Base-by-base conservation (phyloP, 2,888 invertebrate genomes). In the Bugula neritina region DNA sequence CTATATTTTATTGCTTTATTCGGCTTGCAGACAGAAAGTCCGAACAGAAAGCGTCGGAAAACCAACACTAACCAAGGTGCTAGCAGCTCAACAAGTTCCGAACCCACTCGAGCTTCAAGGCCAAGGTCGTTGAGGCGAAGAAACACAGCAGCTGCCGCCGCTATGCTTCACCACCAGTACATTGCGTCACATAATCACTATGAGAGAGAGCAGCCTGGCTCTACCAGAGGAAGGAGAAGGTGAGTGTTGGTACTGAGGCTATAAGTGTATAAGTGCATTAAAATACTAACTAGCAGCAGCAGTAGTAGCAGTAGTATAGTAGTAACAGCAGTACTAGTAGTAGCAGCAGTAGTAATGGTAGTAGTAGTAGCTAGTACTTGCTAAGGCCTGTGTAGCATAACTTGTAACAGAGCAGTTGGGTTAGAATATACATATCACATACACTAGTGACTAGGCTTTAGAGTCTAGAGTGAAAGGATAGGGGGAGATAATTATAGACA, bases 21-120 rank as follows among this genome's bases (percentile, higher is more conserved):
- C n/a, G n/a, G n/a, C 31, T 63, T 13, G 31, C 31, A 63, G 63
- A 31, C 31, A 13, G 63, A 63, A n/a, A 63, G 63, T 34, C 63
- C 63, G 5, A 31, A 25, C 27, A 63, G 63, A 63, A 21, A 27
- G 25, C 27, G 31, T 5, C 27, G 25, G 3, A 31, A 21, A 63
- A 27, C 27, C 3, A 10, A 31, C 5, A 5, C 27, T 29, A 13
- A 21, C 10, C 63, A 63, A 31, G 63, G 63, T 10, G 23, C 5
- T 23, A 25, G 13, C 57, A 5, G n/a, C 13, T 43, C 43, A 43
- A 25, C 27, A 13, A 34, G 10, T n/a, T 21, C 21, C 10, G 27
- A 21, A 31, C 13, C 29, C 5, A 13, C 27, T 5, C 27, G 63
- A 34, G 31, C 63, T 25, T 63, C 63, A 2, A 21, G 63, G 10